A percentile compares a stretch with the other conserved stretches of the same genome.
phyloP scores from a whole-genome alignment of 2,888 invertebrate species.

The Mythimna albipuncta region DNA sequence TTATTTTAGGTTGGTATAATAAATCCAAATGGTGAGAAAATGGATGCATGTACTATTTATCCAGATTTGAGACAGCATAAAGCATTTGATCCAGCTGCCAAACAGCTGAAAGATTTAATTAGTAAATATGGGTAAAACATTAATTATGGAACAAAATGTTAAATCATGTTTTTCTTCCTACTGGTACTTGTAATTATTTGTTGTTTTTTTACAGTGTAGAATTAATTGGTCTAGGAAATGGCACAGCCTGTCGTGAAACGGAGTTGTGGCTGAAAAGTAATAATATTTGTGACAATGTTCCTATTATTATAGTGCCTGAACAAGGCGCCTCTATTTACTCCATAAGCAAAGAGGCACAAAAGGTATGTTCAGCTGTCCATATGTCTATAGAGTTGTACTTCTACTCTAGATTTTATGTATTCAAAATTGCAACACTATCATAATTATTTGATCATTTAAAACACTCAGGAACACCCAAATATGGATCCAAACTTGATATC shows the following conservation, averaged over 20 bases:
- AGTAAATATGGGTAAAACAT: constrained; percentile 88
- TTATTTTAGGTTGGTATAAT: constrained; percentile 92
- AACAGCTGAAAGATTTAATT: constrained; percentile 89
- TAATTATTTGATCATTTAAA: background rate
- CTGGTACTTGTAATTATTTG: background rate
- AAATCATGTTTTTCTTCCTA: background rate
- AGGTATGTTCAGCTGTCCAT: constrained; percentile 75
- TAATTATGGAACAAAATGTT: too few species aligned
- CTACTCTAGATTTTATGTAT: background rate
- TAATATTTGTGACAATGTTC: constrained; percentile 88
- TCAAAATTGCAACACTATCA: too few species aligned
- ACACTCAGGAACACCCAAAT: constrained; percentile 93
- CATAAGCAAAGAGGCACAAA: constrained; percentile 95
- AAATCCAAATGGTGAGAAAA: constrained; percentile 92
- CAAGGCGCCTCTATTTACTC: constrained; percentile 98
- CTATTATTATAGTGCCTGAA: constrained; percentile 96
- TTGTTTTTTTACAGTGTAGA: constrained; percentile 91
- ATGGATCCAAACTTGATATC: constrained; percentile 95
- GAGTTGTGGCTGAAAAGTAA: constrained; percentile 93
- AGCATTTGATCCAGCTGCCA: constrained; percentile 81
- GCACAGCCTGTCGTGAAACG: constrained; percentile 97
- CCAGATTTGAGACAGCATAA: constrained; percentile 88
- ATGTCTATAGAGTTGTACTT: background rate
- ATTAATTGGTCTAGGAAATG: constrained; percentile 97
- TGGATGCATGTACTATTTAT: constrained; percentile 93